phyloP scores from a whole-genome alignment of 2,888 invertebrate species.

The Embidobia sp. region DNA sequence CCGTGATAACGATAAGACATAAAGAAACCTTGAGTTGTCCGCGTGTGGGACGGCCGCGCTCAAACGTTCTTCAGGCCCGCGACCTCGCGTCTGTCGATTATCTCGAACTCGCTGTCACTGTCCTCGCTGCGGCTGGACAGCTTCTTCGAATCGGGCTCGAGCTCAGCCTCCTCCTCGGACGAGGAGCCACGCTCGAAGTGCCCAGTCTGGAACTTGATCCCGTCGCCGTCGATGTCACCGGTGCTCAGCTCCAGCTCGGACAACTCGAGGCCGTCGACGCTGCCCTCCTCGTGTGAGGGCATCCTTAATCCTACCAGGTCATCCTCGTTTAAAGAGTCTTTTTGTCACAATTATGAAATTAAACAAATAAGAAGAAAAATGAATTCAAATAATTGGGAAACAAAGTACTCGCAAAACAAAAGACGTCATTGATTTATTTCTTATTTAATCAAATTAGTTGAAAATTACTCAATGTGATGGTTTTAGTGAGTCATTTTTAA shows the following conservation, averaged over 20 bases:
- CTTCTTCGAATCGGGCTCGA: slow-evolving; percentile 69
- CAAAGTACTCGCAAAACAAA: no score
- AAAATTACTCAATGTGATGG: no score
- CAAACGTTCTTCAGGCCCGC: slow-evolving; percentile 65
- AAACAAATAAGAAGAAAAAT: no score
- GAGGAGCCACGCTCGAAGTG: slow-evolving; percentile 79
- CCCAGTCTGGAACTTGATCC: slow-evolving; percentile 64
- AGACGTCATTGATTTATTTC: no score
- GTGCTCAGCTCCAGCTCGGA: slow-evolving; percentile 78
- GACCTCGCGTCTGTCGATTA: slow-evolving; percentile 77
- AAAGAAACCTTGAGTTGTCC: slow-evolving; percentile 28
- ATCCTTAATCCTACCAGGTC: slow-evolving; percentile 76
- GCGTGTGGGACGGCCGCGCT: slow-evolving; percentile 8
- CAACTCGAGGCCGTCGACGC: slow-evolving; percentile 76
- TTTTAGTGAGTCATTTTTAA: no score
- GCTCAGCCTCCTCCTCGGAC: slow-evolving; percentile 76
- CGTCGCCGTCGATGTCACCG: slow-evolving; percentile 74
- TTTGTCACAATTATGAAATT: no score
- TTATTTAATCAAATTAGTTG: no score
- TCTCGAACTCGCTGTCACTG: slow-evolving; percentile 79
- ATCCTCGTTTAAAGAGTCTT: slow-evolving; percentile 78
- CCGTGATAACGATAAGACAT: slow-evolving; percentile 47
- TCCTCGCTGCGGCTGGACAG: slow-evolving; percentile 74
- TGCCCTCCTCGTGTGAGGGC: slow-evolving; percentile 80
- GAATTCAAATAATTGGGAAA: no score